Conservation (phyloP, 92 coral and sea anemone genomes). For the Heteractis magnifica region DNA sequence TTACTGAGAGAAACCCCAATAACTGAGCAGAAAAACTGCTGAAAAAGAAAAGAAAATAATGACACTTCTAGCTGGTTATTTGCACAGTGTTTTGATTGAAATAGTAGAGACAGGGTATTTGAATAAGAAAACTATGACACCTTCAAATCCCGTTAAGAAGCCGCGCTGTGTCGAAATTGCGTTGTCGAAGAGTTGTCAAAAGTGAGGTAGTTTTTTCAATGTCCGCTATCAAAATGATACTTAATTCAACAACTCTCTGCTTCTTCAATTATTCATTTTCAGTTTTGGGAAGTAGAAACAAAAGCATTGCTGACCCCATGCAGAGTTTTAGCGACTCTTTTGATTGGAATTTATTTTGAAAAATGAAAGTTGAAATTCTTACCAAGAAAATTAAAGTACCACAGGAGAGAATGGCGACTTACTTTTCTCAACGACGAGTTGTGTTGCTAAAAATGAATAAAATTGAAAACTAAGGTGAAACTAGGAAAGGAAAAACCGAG, state of each 20-base stretch:
- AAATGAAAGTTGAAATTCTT: neutral
- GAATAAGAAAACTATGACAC: neutral
- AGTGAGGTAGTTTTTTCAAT: neutral
- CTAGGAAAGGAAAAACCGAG: too few relatives aligned
- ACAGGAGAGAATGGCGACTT: neutral
- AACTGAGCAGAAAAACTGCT: neutral
- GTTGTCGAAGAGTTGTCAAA: neutral
- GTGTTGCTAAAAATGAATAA: neutral
- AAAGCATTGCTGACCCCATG: neutral
- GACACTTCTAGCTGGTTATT: slow-evolving; percentile 5
- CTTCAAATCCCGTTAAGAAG: neutral
- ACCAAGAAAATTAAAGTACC: neutral
- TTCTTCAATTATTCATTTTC: neutral
- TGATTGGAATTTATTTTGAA: neutral
- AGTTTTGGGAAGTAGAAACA: neutral
- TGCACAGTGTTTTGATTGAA: slow-evolving; percentile 4
- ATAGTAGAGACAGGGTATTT: neutral
- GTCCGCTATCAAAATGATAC: neutral
- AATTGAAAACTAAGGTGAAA: neutral
- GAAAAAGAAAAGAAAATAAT: neutral
- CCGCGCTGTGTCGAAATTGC: neutral
- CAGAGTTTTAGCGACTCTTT: neutral
- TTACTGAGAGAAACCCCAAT: neutral
- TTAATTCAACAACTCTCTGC: neutral
- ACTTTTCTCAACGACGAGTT: neutral